phyloP scores from a whole-genome alignment of 2,888 invertebrate genomes.

The Latrodectus elegans region DNA sequence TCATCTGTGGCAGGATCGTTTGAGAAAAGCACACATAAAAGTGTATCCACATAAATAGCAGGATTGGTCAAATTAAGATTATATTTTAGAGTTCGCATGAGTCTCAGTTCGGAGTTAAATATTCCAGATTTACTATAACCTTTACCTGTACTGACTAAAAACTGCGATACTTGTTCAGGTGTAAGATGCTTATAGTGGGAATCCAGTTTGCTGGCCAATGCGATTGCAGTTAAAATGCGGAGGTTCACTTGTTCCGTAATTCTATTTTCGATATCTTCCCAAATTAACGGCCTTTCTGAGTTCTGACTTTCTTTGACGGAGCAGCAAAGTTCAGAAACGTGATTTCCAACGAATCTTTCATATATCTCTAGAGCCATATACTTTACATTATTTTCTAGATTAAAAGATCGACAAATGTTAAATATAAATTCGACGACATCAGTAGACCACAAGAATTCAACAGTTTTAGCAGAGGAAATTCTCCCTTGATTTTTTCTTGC shows the following conservation, averaged over 20 bases:
- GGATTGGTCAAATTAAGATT: slow-evolving; percentile 31
- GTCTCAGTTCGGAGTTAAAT: slow-evolving; percentile 50
- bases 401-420: slow-evolving; percentile 27
- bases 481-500: slow-evolving; percentile 37
- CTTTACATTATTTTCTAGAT: slow-evolving; percentile 26
- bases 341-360: slow-evolving; percentile 46
- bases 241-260: slow-evolving; percentile 37
- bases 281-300: slow-evolving; percentile 15
- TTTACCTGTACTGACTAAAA: slow-evolving; percentile 32
- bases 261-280: slow-evolving; percentile 52
- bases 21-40: slow-evolving; percentile 38
- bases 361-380: slow-evolving; percentile 53
- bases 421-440: slow-evolving; percentile 45
- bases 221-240: slow-evolving; percentile 38
- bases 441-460: slow-evolving; percentile 45
- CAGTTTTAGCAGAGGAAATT: slow-evolving; percentile 19
- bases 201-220: slow-evolving; percentile 54
- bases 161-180: slow-evolving; percentile 27
- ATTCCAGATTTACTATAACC: slow-evolving; percentile 23
- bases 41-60: slow-evolving; percentile 29
- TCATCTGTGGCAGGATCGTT: slow-evolving; percentile 47
- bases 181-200: slow-evolving; percentile 47
- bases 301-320: slow-evolving; percentile 11
- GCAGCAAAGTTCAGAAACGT: slow-evolving; percentile 34
- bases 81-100: slow-evolving; percentile 36